Conservation (phyloP, 2,797 vertebrate genomes). For the Alcedo quadribrachys region DNA sequence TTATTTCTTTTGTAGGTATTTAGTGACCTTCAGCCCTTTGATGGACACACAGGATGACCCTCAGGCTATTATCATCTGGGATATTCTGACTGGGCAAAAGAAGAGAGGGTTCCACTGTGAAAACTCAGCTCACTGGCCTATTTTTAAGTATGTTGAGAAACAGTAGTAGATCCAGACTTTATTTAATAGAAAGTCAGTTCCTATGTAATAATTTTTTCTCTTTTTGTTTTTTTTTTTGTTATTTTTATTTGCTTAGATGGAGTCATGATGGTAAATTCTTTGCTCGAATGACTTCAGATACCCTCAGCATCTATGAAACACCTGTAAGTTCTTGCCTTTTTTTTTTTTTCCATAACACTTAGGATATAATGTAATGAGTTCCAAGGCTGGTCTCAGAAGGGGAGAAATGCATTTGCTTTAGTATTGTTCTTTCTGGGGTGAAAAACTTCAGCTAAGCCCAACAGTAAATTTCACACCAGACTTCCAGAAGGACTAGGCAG, state of each 20-base stretch:
- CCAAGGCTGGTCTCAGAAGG: background rate
- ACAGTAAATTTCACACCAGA: background rate
- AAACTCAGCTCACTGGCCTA: slow-evolving; percentile 98
- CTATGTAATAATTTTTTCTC: background rate
- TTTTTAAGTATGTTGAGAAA: slow-evolving; percentile 90
- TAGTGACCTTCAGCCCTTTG: slow-evolving; percentile 96
- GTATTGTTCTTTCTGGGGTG: background rate
- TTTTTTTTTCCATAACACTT: background rate
- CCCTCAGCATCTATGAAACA: slow-evolving; percentile 96
- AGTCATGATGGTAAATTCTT: slow-evolving; percentile 99
- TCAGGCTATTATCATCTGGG: slow-evolving; percentile 99
- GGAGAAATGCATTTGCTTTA: background rate
- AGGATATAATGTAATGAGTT: background rate
- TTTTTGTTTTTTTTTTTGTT: background rate
- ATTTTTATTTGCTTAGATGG: slow-evolving; percentile 82
- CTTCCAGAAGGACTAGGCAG: background rate
- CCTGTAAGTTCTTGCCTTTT: slow-evolving; percentile 82
- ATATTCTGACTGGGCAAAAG: slow-evolving; percentile 97
- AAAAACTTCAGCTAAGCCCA: background rate
- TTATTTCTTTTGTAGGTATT: slow-evolving; percentile 81
- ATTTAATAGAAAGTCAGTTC: background rate
- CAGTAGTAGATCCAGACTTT: background rate
- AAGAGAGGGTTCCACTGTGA: slow-evolving; percentile 98
- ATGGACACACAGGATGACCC: slow-evolving; percentile 98
- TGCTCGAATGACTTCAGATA: slow-evolving; percentile 95